These are phyloP conservation scores for Caerostris darwini DNA, from an alignment of 1,140 invertebrate species.

Conservation along the genomic window DNA sequence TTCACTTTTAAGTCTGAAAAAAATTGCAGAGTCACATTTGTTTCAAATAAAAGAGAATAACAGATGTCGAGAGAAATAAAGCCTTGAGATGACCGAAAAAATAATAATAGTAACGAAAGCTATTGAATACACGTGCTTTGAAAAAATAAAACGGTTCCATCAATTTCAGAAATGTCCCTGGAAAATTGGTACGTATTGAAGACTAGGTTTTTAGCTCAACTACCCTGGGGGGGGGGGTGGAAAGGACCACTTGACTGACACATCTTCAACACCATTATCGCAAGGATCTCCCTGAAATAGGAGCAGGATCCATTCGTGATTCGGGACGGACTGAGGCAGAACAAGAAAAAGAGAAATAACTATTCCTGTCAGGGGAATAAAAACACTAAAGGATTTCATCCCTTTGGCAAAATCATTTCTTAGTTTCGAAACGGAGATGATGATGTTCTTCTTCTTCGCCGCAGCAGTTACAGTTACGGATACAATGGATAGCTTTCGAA, in stretches of 20 bases:
- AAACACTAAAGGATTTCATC: conserved; percentile 6
- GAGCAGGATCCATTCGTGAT: conserved; percentile 5
- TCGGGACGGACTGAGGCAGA: not conserved
- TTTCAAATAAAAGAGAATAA: not conserved
- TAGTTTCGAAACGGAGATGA: not conserved
- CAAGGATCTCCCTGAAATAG: conserved; percentile 30
- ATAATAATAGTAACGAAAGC: not conserved
- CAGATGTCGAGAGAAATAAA: not conserved
- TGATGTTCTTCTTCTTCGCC: not conserved
- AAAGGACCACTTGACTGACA: conserved; percentile 13
- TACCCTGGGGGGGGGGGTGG: not conserved
- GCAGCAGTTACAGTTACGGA: not conserved
- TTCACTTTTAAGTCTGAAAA: not conserved
- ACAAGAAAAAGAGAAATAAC: not conserved
- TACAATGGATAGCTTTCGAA: not conserved
- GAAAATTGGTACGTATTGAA: conserved; percentile 56
- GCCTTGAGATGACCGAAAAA: not conserved
- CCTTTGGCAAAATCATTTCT: conserved; percentile 32
- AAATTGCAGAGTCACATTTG: not conserved
- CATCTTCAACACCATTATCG: conserved; percentile 52
- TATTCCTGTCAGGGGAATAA: not conserved
- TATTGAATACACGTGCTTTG: conserved; percentile 35
- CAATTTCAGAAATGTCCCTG: conserved; percentile 62
- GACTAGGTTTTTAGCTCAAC: not conserved
- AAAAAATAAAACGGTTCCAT: conserved; percentile 49